phyloP scores from a whole-genome alignment of 35 echinoderm and acorn worm genomes.

The Holothuria glaberrima region DNA sequence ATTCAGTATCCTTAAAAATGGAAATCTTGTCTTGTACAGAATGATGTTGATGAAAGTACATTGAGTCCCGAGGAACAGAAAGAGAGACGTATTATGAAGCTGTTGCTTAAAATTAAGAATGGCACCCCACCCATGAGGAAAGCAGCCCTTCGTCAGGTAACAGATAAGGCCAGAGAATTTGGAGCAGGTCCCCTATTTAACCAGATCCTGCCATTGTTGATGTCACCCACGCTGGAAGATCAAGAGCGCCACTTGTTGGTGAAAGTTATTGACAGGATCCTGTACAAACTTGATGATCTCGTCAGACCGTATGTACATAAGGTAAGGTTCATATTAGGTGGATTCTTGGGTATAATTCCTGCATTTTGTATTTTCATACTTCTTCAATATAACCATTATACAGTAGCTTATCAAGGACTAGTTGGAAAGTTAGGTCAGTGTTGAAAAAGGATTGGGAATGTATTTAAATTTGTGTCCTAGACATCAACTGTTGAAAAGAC shows the following conservation, averaged over 20 bases:
- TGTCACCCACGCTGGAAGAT: conserved; percentile 97
- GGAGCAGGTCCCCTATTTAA: conserved; percentile 98
- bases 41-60: conserved; percentile 98
- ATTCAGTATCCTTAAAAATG: no score
- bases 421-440: no score
- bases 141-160: conserved; percentile 95
- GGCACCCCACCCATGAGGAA: conserved; percentile 98
- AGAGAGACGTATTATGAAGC: conserved; percentile 89
- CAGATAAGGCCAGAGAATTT: conserved; percentile 97
- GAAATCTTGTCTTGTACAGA: conserved; percentile 45
- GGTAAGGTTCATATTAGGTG: conserved; percentile 49
- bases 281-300: conserved; percentile 97
- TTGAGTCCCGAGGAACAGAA: conserved; percentile 93
- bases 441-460: no score
- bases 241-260: conserved; percentile 99
- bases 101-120: conserved; percentile 96
- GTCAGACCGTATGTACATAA: conserved; percentile 98
- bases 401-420: no score
- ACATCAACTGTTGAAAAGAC: no score
- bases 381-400: no score
- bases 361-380: no score
- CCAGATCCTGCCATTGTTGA: conserved; percentile 96
- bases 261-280: conserved; percentile 97
- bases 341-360: background rate
- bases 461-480: no score